phyloP scores from a whole-genome alignment of 2,797 vertebrate species.

The Spinus pinus region DNA sequence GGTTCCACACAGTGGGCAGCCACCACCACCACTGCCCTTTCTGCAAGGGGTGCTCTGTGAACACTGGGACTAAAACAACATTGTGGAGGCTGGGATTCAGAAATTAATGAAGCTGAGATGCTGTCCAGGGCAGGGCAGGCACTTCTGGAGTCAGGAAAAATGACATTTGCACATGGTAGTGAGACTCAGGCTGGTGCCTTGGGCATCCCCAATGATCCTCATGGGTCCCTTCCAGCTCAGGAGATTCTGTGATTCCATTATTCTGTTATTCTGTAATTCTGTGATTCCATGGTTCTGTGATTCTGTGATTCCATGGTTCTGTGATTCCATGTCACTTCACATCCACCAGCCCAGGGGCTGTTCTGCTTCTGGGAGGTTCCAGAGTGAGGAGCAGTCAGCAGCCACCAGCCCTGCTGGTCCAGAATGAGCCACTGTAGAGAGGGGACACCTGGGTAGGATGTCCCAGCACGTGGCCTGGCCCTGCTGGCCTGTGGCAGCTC shows the following conservation, averaged over 20 bases:
- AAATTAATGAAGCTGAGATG: not conserved
- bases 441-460: not conserved
- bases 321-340: not conserved
- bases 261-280: not conserved
- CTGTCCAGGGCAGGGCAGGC: not conserved
- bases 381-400: not conserved
- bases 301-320: not conserved
- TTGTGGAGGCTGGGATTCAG: not conserved
- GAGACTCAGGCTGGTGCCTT: rapidly evolving
- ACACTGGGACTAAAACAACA: not conserved
- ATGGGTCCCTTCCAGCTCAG: not conserved
- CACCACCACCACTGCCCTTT: not conserved
- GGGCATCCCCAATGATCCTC: rapidly evolving
- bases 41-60: not conserved
- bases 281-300: not conserved
- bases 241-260: not conserved
- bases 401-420: not conserved
- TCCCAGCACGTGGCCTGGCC: rapidly evolving
- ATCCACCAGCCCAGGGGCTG: not conserved
- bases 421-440: no score
- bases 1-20: rapidly evolving
- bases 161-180: rapidly evolving
- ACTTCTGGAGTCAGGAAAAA: not conserved
- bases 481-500: not conserved
- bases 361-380: not conserved